Evolutionary conservation across 1,140 invertebrate species (phyloP).

Genomic region (Drosophila punjabiensis): DNA sequence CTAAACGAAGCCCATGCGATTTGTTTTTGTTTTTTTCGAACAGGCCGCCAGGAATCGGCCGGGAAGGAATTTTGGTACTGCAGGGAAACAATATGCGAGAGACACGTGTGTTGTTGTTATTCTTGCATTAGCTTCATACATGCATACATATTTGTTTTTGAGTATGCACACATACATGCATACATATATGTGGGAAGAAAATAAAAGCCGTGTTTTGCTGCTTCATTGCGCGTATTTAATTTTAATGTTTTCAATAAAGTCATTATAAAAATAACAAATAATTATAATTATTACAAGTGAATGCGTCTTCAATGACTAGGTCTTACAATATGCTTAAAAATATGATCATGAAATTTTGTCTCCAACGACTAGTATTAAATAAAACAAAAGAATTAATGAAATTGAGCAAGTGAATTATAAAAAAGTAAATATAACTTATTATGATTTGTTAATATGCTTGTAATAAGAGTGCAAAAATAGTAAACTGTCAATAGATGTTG

Average conservation of each 20-base stretch:
- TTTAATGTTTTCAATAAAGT: constrained; percentile 3
- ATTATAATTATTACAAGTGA: constrained; percentile 21
- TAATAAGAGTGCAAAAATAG: constrained; percentile 30
- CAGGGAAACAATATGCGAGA: no score
- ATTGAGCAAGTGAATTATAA: constrained; percentile 26
- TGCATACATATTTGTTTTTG: constrained; percentile 13
- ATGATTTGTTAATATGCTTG: constrained; percentile 40
- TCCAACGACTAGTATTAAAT: constrained; percentile 25
- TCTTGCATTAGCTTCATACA: constrained; percentile 8
- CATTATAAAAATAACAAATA: constrained; percentile 11
- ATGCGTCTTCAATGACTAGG: constrained; percentile 25
- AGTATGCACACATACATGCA: constrained; percentile 9
- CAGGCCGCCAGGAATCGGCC: no score
- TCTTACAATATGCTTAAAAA: constrained; percentile 24
- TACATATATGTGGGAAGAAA: constrained; percentile 20
- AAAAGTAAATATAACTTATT: constrained; percentile 40
- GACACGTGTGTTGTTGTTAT: constrained; percentile 11
- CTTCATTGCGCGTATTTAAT: constrained; percentile 22
- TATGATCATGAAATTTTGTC: constrained; percentile 23
- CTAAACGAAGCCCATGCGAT: no score
- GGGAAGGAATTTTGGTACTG: no score
- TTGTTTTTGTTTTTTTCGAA: no score
- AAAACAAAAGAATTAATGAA: constrained; percentile 17
- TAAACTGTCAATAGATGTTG: no score
- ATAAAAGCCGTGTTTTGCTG: constrained; percentile 31